Evolutionary conservation across 2,888 invertebrate genomes (phyloP), one percentile per base, ranked within the genome.

Genomic region (Stenchaetothrips biformis): DNA sequence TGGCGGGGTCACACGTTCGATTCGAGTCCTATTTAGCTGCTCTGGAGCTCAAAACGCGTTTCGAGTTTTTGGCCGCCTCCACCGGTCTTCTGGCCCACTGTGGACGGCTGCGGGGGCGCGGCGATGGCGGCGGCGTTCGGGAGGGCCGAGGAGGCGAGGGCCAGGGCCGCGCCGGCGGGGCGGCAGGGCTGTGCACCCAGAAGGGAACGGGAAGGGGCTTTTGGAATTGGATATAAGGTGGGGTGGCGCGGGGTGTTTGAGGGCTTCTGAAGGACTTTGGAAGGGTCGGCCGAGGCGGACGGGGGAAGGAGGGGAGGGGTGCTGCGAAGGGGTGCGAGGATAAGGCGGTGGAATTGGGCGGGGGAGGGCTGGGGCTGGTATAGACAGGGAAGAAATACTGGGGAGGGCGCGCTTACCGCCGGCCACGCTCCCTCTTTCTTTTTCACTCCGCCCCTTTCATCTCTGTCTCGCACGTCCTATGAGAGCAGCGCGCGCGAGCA

Each of bases 171-270:
- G 77, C 78, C 81, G 80, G 80, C 85, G 85, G 85, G 85, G 83
- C 84, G 82, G 84, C 83, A 85, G 85, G 85, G 86, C 86, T 84
- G 84, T 85, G 84, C 84, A 85, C 86, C 85, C 82, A 84, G 84
- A 84, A 78, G 48, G 81, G 80, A 81, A 81, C 80, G 82, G 80
- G 79, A 81, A 80, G 82, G 82, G 81, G 81, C 81, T 62, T 77
- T 77, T 67, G 77, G 81, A 49, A 47, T 48, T 74, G 81, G 67
- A 49, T 48, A 77, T 79, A 79, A 77, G 74, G 77, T 37, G 77
- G 53, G 78, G 78, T 62, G 78, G 77, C 18, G 53, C 78, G 59
- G 62, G 77, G 79, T 77, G 67, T 77, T 79, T 59, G 77, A 74
- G 67, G 67, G 67, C 67, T 74, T 74, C 67, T 74, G 67, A 74